These are phyloP conservation scores for Cyprinodon brontotheroides DNA, from an alignment of 2,113 vertebrate genomes.

Conservation along the genomic window DNA sequence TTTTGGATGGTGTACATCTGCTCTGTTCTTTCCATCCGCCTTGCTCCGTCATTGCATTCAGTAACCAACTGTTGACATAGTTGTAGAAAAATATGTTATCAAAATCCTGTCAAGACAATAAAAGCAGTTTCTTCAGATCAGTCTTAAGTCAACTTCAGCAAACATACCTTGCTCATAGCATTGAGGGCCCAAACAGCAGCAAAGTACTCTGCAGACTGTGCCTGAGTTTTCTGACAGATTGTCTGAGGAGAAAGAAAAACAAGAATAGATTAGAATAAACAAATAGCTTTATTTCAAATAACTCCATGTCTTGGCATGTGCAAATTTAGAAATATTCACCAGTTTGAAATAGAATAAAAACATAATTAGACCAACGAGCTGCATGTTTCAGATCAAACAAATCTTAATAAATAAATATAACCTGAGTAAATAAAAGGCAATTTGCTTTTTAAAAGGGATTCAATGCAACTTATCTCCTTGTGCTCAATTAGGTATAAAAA, in stretches of 20 bases:
- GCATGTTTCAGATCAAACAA: no score
- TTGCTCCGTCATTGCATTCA: conserved; percentile 90
- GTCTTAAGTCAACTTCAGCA: background rate
- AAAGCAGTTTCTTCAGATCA: background rate
- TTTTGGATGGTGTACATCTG: conserved; percentile 95
- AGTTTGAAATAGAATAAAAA: background rate
- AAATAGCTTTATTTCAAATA: background rate
- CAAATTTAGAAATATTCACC: background rate
- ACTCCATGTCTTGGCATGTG: background rate
- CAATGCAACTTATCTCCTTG: background rate
- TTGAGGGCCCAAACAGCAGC: conserved; percentile 86
- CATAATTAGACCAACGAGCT: no score
- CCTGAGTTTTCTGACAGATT: conserved; percentile 88
- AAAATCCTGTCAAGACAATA: background rate
- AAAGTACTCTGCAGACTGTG: conserved; percentile 74
- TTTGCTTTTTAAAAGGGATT: background rate
- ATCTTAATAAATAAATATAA: background rate
- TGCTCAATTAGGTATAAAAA: no score
- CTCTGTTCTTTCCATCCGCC: conserved; percentile 92
- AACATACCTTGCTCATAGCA: conserved; percentile 92
- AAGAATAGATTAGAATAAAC: background rate
- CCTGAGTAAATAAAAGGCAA: background rate
- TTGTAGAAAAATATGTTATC: background rate
- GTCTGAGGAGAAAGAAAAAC: conserved; percentile 78
- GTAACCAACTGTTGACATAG: conserved; percentile 84